Base-by-base conservation (phyloP, 2,113 vertebrate species). In the Clupea harengus region DNA sequence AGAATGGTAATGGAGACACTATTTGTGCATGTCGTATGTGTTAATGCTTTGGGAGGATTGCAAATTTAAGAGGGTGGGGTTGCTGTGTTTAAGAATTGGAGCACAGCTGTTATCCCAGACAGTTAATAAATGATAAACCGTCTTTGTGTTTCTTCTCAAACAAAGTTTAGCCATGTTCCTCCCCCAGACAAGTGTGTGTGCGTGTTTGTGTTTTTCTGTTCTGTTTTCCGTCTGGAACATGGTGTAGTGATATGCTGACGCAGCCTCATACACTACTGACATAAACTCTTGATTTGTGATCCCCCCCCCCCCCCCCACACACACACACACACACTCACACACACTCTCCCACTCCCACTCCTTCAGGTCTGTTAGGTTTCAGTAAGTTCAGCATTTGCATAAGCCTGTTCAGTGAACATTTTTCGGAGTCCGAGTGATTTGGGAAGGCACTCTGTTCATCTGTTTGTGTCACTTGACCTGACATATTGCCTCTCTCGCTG, bases 81-180 rank as follows among this genome's bases (percentile, higher is more conserved):
- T 20, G 60, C 60, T 25, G 60, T n/a, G 2, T 78, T 39, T 39
- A 39, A 78, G 72, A 39, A 39, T 15, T 39, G 28, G 32, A 39
- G 72, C 28, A 39, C 28, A 72, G 25, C 28, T 72, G 28, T 39
- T 17, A 39, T 13, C 28, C 17, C 11, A 78, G 28, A 39, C 32
- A 39, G 72, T 78, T 39, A 78, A 39, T 78, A 78, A 78, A 78
- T 39, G 72, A 78, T 78, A 78, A 78, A 78, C 10, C 20, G 28
- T 39, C 25, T 39, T 39, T 78, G 28, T 28, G 25, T 78, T 78
- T 78, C 72, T 6, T 78, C 28, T 78, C 32, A 78, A 78, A 78
- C 72, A 78, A 78, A 78, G 72, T 32, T 39, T 78, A 39, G 28
- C 13, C 72, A 4, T 13, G 64, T 11, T 15, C 13, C 13, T 39